Conservation (phyloP, 2,888 invertebrate genomes). For the Apocheima hispidaria region DNA sequence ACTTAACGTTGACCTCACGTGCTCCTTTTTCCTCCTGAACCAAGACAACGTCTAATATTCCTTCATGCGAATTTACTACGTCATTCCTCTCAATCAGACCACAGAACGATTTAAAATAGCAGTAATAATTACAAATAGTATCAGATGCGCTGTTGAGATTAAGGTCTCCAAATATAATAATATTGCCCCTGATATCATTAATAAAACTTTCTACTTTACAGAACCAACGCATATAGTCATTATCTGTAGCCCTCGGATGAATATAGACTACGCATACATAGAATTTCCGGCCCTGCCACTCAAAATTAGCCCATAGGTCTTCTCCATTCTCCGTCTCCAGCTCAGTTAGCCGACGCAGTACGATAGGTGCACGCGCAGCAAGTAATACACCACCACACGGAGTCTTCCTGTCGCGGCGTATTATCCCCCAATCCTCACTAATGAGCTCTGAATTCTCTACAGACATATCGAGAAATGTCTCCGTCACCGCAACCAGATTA, state of each 20-base stretch:
- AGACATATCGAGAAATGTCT: neutral
- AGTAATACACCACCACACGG: slow-evolving; percentile 18
- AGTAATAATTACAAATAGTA: too few relatives aligned
- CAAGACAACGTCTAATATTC: neutral
- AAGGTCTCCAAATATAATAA: neutral
- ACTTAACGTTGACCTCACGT: too few relatives aligned
- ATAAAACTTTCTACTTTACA: neutral
- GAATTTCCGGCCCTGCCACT: neutral
- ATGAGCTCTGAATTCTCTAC: neutral
- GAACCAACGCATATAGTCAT: slow-evolving; percentile 13
- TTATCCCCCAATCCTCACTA: neutral
- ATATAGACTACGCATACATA: slow-evolving; percentile 18
- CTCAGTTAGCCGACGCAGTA: neutral
- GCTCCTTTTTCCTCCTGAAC: too few relatives aligned
- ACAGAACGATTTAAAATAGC: too few relatives aligned
- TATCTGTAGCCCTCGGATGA: neutral
- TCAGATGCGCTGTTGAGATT: neutral
- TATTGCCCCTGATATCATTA: neutral
- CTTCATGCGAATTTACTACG: neutral
- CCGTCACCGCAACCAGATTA: neutral
- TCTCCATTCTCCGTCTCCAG: slow-evolving; percentile 14
- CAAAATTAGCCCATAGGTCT: slow-evolving; percentile 17
- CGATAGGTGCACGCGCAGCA: neutral
- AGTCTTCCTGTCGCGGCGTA: slow-evolving; percentile 7
- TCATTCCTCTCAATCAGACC: neutral